Evolutionary conservation across 2,113 vertebrate genomes (phyloP).

Genomic region (Capreolus pygargus): DNA sequence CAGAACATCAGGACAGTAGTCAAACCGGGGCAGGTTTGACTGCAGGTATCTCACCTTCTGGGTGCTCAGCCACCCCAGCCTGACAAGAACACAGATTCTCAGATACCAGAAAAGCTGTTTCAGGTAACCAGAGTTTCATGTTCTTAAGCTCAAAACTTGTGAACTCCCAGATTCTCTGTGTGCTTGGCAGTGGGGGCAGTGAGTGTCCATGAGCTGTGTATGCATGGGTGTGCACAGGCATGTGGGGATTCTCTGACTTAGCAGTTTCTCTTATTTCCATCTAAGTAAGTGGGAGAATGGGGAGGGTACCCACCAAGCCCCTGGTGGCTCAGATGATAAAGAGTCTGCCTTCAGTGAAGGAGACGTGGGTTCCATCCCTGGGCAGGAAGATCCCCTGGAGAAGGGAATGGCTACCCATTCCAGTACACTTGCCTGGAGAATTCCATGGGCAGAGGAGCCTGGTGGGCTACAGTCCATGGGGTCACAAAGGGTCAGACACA

Average conservation of each 20-base stretch:
- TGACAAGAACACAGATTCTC: neutral
- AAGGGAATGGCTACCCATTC: neutral
- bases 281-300: neutral
- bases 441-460: neutral
- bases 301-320: neutral
- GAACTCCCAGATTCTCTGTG: neutral
- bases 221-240: fast-evolving
- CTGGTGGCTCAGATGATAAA: neutral
- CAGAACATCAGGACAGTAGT: neutral
- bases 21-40: neutral
- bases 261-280: neutral
- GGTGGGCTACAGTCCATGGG: neutral
- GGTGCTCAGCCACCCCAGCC: neutral
- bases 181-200: neutral
- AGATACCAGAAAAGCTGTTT: neutral
- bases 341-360: neutral
- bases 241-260: neutral
- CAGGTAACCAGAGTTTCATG: neutral
- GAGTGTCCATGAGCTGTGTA: neutral
- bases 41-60: neutral
- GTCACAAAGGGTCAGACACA: neutral
- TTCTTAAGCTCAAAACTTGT: neutral
- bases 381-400: neutral
- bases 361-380: neutral
- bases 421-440: neutral